Conservation (phyloP, 2,888 invertebrate genomes). For the Luperina testacea region DNA sequence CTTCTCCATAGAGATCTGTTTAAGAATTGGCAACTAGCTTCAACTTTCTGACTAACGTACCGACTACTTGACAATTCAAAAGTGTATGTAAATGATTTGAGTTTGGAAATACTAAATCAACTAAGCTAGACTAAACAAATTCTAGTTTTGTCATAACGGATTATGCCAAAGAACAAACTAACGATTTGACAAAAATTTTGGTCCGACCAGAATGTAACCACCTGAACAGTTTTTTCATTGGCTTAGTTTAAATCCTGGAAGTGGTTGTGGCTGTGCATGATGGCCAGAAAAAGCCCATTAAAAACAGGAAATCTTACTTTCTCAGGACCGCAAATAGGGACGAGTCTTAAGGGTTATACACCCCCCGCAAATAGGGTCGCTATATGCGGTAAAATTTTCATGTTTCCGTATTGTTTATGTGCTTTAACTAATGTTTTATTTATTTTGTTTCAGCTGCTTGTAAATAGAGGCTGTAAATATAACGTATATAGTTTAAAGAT, state of each 20-base stretch:
- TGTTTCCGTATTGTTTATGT: background rate
- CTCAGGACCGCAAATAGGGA: too few relatives aligned
- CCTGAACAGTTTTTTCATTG: background rate
- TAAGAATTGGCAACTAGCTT: background rate
- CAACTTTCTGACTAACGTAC: background rate
- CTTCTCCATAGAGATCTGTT: background rate
- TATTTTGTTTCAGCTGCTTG: conserved; percentile 91
- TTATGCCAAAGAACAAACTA: background rate
- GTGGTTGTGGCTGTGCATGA: too few relatives aligned
- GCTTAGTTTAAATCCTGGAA: background rate
- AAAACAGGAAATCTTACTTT: background rate
- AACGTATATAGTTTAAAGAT: conserved; percentile 91
- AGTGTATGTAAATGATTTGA: background rate
- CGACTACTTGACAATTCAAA: background rate
- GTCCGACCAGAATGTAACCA: background rate
- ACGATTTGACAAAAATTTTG: background rate
- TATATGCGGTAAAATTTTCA: background rate
- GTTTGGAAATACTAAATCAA: background rate
- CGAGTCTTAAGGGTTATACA: background rate
- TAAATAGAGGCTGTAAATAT: conserved; percentile 96
- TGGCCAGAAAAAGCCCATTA: background rate
- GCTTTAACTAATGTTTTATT: conserved; percentile 11
- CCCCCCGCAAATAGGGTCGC: too few relatives aligned
- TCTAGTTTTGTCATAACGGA: background rate
- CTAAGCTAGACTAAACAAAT: too few relatives aligned